Evolutionary conservation across 2,888 invertebrate genomes (phyloP).

Genomic region (Priocnemis perturbator): DNA sequence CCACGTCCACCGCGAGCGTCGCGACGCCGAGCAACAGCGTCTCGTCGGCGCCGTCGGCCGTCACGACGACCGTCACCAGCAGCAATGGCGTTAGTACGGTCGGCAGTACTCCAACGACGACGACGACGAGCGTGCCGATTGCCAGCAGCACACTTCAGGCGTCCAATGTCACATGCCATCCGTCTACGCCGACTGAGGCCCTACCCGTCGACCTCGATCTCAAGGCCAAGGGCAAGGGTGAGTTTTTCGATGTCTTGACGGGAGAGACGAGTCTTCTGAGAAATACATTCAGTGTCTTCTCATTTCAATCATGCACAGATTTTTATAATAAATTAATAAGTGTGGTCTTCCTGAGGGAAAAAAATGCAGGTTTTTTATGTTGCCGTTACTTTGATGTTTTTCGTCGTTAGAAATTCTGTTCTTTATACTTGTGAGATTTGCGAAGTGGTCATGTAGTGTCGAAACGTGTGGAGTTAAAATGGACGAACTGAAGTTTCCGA

Average conservation of each 20-base stretch:
- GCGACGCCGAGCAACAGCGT: conserved; percentile 10
- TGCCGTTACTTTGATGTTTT: too few relatives aligned
- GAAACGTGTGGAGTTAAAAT: too few relatives aligned
- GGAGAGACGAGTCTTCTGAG: not conserved
- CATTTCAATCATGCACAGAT: too few relatives aligned
- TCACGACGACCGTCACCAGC: conserved; percentile 44
- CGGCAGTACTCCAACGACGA: conserved; percentile 29
- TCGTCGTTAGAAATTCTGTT: too few relatives aligned
- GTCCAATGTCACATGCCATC: conserved; percentile 60
- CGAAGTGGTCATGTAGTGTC: too few relatives aligned
- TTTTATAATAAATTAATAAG: too few relatives aligned
- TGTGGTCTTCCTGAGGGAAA: too few relatives aligned
- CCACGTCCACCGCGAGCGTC: conserved; percentile 22
- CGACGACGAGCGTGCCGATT: conserved; percentile 38
- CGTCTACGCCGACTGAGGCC: conserved; percentile 54
- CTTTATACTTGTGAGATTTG: too few relatives aligned
- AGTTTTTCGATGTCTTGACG: conserved; percentile 24
- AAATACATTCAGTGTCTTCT: too few relatives aligned
- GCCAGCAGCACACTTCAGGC: conserved; percentile 46
- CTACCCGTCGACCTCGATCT: conserved; percentile 67
- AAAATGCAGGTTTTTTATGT: too few relatives aligned
- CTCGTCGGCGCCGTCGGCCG: conserved; percentile 42
- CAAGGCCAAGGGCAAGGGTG: conserved; percentile 64
- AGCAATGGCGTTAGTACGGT: conserved; percentile 29
- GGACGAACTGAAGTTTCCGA: too few relatives aligned